A percentile compares a stretch with the other conserved stretches of the same genome.
These are phyloP conservation scores for Cancer borealis DNA, from an alignment of 2,888 invertebrate genomes.

Conservation along the genomic window DNA sequence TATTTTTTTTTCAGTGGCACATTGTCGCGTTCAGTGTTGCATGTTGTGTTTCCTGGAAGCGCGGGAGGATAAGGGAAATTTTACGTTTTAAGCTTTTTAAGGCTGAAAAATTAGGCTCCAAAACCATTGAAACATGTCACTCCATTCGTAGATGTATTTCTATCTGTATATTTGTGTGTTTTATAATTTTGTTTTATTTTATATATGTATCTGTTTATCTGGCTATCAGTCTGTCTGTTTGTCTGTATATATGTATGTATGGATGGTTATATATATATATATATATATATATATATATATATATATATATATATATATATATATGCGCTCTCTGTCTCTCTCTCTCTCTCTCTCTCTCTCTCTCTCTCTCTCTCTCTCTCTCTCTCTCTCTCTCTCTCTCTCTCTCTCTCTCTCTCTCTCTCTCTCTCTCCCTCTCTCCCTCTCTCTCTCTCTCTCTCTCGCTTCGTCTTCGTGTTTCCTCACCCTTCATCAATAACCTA, in stretches of 20 bases:
- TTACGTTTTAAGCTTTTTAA: neutral
- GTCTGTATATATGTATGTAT: neutral
- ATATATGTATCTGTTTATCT: too few species aligned
- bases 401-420: neutral
- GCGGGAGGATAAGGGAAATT: neutral
- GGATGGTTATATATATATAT: neutral
- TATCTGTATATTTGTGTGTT: neutral
- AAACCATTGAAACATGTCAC: neutral
- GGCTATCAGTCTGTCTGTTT: neutral
- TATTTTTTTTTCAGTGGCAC: neutral
- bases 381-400: neutral
- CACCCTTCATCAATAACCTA: too few species aligned
- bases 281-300: slow-evolving; percentile 16
- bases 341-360: neutral
- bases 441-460: neutral
- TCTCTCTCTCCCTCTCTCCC: neutral
- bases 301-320: neutral
- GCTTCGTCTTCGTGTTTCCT: too few species aligned
- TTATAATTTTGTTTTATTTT: too few species aligned
- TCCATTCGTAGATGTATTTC: neutral
- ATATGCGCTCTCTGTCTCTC: neutral
- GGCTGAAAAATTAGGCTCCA: neutral
- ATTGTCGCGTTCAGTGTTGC: neutral
- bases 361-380: neutral
- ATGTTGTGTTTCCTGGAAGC: neutral